These are phyloP conservation scores for Myotis daubentonii DNA, from an alignment of 2,797 vertebrate genomes.

Conservation along the genomic window DNA sequence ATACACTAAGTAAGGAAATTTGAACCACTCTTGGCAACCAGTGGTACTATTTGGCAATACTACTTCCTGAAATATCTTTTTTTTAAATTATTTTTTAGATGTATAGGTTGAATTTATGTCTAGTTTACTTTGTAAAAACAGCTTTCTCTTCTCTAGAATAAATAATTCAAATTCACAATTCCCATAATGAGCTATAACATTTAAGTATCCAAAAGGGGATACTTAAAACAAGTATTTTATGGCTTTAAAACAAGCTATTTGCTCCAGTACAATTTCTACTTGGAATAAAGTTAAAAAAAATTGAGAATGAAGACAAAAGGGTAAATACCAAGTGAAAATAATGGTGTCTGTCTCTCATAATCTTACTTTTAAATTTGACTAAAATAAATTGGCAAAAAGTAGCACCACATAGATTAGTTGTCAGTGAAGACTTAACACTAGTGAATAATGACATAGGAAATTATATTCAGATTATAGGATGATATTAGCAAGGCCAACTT, in stretches of 20 bases:
- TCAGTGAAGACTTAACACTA: not conserved
- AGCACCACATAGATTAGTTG: not conserved
- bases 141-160: not conserved
- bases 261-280: not conserved
- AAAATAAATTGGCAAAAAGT: not conserved
- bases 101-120: not conserved
- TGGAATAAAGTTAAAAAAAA: not conserved
- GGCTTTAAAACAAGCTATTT: conserved; percentile 33
- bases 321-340: not conserved
- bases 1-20: not conserved
- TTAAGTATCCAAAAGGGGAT: not conserved
- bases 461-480: not conserved
- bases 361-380: conserved; percentile 23
- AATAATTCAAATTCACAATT: conserved; percentile 31
- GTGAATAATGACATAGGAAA: not conserved
- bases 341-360: not conserved
- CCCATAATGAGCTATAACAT: not conserved
- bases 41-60: not conserved
- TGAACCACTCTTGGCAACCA: not conserved
- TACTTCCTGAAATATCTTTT: not conserved
- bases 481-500: not conserved
- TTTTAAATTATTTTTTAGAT: not conserved
- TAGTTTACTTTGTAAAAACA: not conserved
- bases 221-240: not conserved
- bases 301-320: not conserved